Evolutionary conservation across 1,140 invertebrate genomes (phyloP), one percentile per base, ranked within the genome.

Genomic region (Thrips palmi): DNA sequence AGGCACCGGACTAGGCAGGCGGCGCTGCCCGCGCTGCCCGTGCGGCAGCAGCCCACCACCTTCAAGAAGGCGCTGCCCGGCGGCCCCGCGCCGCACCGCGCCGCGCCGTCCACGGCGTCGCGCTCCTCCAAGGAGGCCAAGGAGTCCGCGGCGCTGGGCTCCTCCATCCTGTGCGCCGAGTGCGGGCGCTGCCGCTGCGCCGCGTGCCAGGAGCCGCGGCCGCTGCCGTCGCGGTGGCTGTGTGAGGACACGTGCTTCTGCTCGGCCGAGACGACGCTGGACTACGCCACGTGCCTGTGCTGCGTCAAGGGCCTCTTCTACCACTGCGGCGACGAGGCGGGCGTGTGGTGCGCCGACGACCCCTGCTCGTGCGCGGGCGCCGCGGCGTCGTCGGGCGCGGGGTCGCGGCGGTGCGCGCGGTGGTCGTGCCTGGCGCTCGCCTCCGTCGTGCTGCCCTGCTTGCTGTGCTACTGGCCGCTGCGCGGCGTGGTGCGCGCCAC

Each of bases 271-370:
- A 73, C 79, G 40, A 68, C 74, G 45, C 71, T 93, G 42, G 85
- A 92, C 60, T 82, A 84, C 55, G 75, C 76, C 34, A 83, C 83
- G 40, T 93, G 88, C 55, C 68, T 93, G 59, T 93, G 87, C 62
- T 91, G 85, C 58, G 85, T 87, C 45, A 88, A 91, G 55, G 84
- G 77, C 28, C 54, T 87, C 21, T 88, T 91, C 57, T 94, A 93
- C 59, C 88, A 93, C 55, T 91, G 84, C 59, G 73, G 74, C 42
- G 77, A 80, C 48, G 68, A 69, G 41, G 74, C 77, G 41, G 65
- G 65, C 30, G 69, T 60, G 19, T n/a, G n/a, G n/a, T 25, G 22
- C n/a, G 78, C 79, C 44, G 81, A 86, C 57, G 74, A 87, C 59
- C 85, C 84, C 2, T 88, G 84, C 57, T 81, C 80, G 33, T 88